Evolutionary conservation across 1,140 invertebrate species (phyloP).

Genomic region (Hypothenemus hampei): DNA sequence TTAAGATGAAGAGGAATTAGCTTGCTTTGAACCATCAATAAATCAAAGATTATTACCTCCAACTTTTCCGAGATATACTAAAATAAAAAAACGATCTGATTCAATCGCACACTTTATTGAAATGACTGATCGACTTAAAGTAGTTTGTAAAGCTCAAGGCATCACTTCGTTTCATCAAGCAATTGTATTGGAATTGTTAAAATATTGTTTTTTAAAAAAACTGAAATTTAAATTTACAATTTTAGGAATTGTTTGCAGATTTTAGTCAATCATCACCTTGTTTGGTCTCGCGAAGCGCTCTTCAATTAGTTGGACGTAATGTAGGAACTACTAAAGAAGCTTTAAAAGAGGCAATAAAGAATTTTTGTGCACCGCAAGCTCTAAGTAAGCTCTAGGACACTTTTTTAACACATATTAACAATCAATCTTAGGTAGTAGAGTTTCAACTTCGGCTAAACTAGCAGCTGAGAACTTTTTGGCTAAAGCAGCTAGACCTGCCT

Average conservation of each 20-base stretch:
- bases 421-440: constrained; percentile 11
- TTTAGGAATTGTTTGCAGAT: constrained; percentile 89
- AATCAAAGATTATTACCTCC: constrained; percentile 93
- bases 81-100: constrained; percentile 80
- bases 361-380: constrained; percentile 84
- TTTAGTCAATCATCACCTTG: constrained; percentile 86
- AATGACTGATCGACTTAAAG: constrained; percentile 72
- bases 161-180: constrained; percentile 75
- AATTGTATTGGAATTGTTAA: constrained; percentile 64
- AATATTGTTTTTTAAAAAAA: background rate
- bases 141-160: constrained; percentile 76
- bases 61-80: constrained; percentile 95
- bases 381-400: constrained; percentile 23
- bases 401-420: background rate
- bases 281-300: constrained; percentile 86
- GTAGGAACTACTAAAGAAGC: constrained; percentile 69
- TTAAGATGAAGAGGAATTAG: constrained; percentile 44
- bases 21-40: constrained; percentile 93
- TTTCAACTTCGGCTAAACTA: constrained; percentile 2
- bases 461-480: constrained; percentile 72
- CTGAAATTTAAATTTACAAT: constrained; percentile 22
- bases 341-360: constrained; percentile 75
- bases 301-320: constrained; percentile 66
- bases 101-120: constrained; percentile 82
- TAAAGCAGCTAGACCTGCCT: constrained; percentile 84